These are phyloP conservation scores for Rhinoraja longicauda DNA, from an alignment of 2,797 vertebrate genomes.

Conservation along the genomic window DNA sequence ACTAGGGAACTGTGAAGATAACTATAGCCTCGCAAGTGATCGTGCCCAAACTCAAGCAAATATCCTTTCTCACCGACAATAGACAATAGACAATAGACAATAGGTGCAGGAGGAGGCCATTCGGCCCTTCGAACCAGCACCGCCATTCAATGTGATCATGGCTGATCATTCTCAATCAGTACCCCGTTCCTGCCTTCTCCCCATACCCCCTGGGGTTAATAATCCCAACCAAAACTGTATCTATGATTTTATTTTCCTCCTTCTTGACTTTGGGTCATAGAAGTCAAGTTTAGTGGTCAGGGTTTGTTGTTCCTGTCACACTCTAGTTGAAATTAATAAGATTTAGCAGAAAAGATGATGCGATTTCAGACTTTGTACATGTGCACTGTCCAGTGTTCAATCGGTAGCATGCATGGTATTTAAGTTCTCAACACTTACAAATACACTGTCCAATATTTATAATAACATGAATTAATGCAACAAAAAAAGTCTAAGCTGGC, in stretches of 20 bases:
- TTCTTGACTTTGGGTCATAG: no score
- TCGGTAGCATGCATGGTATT: background rate
- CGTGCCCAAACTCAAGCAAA: background rate
- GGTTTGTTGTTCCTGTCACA: background rate
- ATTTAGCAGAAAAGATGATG: background rate
- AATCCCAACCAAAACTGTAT: background rate
- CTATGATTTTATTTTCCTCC: background rate
- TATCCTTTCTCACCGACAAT: background rate
- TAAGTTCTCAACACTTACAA: background rate
- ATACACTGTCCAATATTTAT: background rate
- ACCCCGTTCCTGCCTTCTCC: no score
- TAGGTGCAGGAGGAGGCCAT: no score
- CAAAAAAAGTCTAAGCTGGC: background rate
- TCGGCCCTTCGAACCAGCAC: no score
- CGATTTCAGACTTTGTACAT: background rate
- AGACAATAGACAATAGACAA: no score
- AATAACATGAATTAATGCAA: background rate
- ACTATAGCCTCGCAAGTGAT: background rate
- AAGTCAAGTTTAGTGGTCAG: background rate
- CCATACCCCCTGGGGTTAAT: no score
- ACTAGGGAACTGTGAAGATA: background rate
- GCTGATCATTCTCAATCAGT: no score
- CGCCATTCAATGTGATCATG: no score
- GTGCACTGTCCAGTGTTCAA: background rate
- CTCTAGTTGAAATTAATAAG: background rate